Conservation (phyloP, 2,888 invertebrate genomes). For the Drosophila antonietae region DNA sequence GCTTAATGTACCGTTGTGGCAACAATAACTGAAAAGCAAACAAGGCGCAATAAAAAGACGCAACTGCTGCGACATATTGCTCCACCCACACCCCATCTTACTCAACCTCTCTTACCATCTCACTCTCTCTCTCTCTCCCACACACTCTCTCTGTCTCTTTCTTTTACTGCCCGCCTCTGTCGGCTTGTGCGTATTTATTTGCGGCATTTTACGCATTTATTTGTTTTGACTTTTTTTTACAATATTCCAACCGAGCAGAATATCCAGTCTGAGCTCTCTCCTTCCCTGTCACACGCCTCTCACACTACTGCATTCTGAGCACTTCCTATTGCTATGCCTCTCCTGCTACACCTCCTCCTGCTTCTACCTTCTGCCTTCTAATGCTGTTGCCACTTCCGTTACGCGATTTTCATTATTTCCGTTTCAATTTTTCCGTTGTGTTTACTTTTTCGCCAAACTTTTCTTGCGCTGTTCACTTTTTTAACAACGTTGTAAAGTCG, state of each 20-base stretch:
- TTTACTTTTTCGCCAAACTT: conserved; percentile 66
- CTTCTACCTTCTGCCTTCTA: conserved; percentile 33
- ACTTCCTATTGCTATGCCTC: conserved; percentile 48
- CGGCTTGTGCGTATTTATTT: conserved; percentile 72
- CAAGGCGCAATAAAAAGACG: conserved; percentile 70
- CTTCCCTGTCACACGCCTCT: conserved; percentile 4
- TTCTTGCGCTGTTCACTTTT: conserved; percentile 50
- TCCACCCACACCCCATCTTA: not conserved
- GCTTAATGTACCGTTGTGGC: conserved; percentile 80
- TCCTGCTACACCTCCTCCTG: not conserved
- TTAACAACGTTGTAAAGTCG: conserved; percentile 80
- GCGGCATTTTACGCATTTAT: conserved; percentile 82
- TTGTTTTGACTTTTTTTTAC: conserved; percentile 72
- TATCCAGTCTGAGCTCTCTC: conserved; percentile 4
- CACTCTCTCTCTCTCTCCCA: not conserved
- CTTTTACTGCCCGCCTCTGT: conserved; percentile 9
- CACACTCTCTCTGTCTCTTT: not conserved
- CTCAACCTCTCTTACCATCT: not conserved
- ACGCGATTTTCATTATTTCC: conserved; percentile 81
- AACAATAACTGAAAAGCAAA: conserved; percentile 72
- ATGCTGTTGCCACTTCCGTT: conserved; percentile 80
- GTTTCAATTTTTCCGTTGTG: conserved; percentile 80
- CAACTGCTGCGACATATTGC: conserved; percentile 79
- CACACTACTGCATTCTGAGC: conserved; percentile 57
- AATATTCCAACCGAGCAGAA: conserved; percentile 40